Base-by-base conservation (phyloP, 2,888 invertebrate genomes). In the Trissolcus brochymenae region DNA sequence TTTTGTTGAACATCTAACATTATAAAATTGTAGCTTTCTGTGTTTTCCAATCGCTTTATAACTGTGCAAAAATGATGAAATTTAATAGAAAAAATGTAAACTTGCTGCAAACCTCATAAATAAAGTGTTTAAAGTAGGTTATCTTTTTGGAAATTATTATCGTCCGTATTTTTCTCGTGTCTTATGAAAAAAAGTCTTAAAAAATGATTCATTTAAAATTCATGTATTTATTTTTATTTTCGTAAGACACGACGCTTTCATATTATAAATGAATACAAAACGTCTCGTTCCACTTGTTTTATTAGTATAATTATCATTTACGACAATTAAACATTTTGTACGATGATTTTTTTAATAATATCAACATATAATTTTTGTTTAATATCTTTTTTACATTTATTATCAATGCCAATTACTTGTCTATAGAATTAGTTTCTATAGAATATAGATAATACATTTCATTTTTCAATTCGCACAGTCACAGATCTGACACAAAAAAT, bases 401-500 rank as follows among this genome's bases (percentile, higher is more conserved):
- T 68, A 54, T 60, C 35, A 14, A 35, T 54, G 41, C 68, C 53
- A 60, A 60, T 68, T 41, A 41, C 9, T 66, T 59, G 16, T 29
- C 14, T 53, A 43, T 60, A 60, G 53, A 19, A 53, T 29, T 57
- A 67, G 14, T 17, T 29, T 59, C 21, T 65, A 21, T 50, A 25
- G 40, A 13, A 54, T 64, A 43, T 43, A 16, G 41, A 29, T 29
- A 50, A 56, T 46, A 35, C 35, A 35, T 46, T 46, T 25, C 14
- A 13, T 54, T 54, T 54, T 54, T 13, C 59, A 51, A 43, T 50
- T 14, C 35, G 53, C 25, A 54, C 17, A 59, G 60, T 57, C 50
- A 60, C 53, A 68, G 46, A 43, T 51, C 60, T 54, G 53, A 68
- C 60, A 68, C 35, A 40, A 68, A 68, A 68, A 60, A 68, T 68